Base-by-base conservation (phyloP, 2,113 vertebrate species). In the Porphyrio hochstetteri region DNA sequence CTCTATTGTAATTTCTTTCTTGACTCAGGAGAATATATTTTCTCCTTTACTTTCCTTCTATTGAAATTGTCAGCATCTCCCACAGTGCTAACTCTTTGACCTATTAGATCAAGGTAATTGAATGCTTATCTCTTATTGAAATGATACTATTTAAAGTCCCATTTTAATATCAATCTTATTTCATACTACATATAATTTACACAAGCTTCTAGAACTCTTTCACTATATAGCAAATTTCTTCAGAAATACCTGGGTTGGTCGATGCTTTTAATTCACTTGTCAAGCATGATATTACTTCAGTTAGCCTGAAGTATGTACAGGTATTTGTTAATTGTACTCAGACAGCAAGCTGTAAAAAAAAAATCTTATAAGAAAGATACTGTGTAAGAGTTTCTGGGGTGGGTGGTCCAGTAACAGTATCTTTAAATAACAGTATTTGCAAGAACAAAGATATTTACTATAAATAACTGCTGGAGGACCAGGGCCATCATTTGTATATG, bases 121-220 rank as follows among this genome's bases (percentile, higher is more conserved):
- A 94, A 92, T 60, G 53, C 60, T 77, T 91, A 87, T 90, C 69
- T 93, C 52, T 60, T 52, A 61, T 90, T 74, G 86, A 86, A 93
- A 91, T 85, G 3, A 35, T 44, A 40, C 8, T 57, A 80, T 81
- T 90, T 71, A 56, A 88, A 77, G 78, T 53, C 61, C 46, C 8
- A 24, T 82, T 87, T 80, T 52, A 71, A 19, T 72, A 72, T 27
- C 28, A 13, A 14, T 56, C 50, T 89, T 48, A 52, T 48, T 86
- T 72, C 40, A 52, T 35, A 23, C 5, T 68, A 46, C 0, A 0
- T 38, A 46, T 24, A 50, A 90, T 40, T 38, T 38, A 52, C 3
- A 2, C 35, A 31, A 68, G 15, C 40, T 86, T 69, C 82, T 28
- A n/a, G 35, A 65, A 82, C 28, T 29, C 57, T 77, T 46, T 50